phyloP scores from a whole-genome alignment of 2,888 invertebrate species.

The Tetragonisca angustula region DNA sequence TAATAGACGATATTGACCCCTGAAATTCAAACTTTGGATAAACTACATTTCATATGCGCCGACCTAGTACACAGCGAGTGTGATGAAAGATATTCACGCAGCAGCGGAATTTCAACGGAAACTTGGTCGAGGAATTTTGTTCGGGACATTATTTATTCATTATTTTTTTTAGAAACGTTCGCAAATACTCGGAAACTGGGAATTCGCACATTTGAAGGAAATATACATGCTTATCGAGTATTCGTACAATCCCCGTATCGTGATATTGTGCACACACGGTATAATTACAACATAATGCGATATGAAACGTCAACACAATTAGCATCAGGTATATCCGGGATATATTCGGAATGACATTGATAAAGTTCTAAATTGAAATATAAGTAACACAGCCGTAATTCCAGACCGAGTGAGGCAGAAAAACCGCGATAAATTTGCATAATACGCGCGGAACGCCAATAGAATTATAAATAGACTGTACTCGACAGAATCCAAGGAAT shows the following conservation, averaged over 20 bases:
- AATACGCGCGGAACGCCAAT: neutral
- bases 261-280: no score
- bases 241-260: neutral
- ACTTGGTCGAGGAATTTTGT: neutral
- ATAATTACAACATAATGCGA: neutral
- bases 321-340: neutral
- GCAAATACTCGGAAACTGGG: neutral
- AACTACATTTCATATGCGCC: neutral
- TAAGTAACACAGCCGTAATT: neutral
- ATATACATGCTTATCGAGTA: neutral
- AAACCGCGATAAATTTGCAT: neutral
- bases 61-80: neutral
- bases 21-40: neutral
- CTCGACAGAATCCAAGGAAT: neutral
- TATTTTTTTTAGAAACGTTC: neutral
- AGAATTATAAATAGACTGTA: neutral
- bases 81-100: neutral
- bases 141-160: neutral
- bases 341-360: neutral
- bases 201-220: neutral
- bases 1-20: neutral
- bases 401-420: neutral
- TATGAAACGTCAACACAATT: neutral
- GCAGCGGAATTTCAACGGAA: neutral
- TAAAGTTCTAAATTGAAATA: neutral